Base-by-base conservation (phyloP, 2,797 vertebrate species). In the Phrynocephalus forsythii region DNA sequence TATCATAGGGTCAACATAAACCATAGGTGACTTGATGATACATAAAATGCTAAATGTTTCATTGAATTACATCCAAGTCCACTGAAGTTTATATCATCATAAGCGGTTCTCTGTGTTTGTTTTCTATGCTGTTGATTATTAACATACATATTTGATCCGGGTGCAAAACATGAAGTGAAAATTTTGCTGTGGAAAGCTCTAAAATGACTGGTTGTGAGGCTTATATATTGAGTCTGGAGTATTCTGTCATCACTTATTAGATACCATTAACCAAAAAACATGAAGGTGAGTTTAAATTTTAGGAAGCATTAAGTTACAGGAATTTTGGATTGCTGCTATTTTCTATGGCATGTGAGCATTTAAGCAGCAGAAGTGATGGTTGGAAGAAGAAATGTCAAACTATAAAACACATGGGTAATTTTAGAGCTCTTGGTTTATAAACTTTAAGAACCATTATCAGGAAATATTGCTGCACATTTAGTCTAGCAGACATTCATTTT, bases 401-500 rank as follows among this genome's bases (percentile, higher is more conserved):
- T 73, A 20, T 81, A 71, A 33, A 68, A 10, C 9, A 68, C 16
- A 28, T 5, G 24, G 50, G 38, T 68, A 7, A 77, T 67, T 38
- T 76, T 67, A n/a, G n/a, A 33, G 15, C 16, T 77, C 68, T 77
- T 50, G n/a, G 20, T 87, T 67, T 87, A 52, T 68, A 38, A 33
- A 20, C 66, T 72, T n/a, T 73, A 52, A 33, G 33, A 50, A 66
- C 30, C 18, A 7, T 76, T 52, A 22, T 33, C 68, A 66, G 24
- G 48, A 24, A 67, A 79, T 38, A 26, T 6, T 86, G 1, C 38
- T 88, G 75, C 88, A 85, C 60, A 85, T 89, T 89, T 90, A 80
- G 86, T 38, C 28, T 56, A 20, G 83, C 18, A 87, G 1, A 6
- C 6, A 10, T 83, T 78, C 72, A 77, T 85, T 91, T 87, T 84